Percentiles rank a stretch among this genome's conserved stretches.
phyloP scores from a whole-genome alignment of 2,888 invertebrate genomes.

The Orthonevra nobilis region DNA sequence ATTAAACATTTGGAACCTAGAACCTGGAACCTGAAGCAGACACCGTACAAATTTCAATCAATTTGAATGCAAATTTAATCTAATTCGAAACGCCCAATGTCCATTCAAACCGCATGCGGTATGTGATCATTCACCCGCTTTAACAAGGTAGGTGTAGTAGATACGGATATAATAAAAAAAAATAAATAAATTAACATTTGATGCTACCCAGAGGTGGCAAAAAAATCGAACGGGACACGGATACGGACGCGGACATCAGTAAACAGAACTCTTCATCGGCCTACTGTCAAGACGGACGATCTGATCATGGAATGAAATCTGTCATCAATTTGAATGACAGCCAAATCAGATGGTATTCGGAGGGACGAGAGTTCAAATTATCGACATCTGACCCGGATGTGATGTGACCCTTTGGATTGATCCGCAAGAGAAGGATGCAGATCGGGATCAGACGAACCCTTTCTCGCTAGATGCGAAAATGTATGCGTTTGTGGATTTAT shows the following conservation, averaged over 20 bases:
- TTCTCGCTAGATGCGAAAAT: too few species aligned
- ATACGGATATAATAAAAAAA: slow-evolving; percentile 54
- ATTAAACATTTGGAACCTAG: slow-evolving; percentile 70
- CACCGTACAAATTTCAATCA: slow-evolving; percentile 70
- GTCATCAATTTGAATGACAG: slow-evolving; percentile 44
- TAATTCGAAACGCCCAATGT: slow-evolving; percentile 70
- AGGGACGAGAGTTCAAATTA: slow-evolving; percentile 20
- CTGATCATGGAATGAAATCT: slow-evolving; percentile 48
- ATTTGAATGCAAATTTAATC: slow-evolving; percentile 71
- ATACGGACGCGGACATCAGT: too few species aligned
- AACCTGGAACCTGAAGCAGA: slow-evolving; percentile 65
- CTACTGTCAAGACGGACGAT: too few species aligned
- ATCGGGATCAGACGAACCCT: too few species aligned
- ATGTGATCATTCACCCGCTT: slow-evolving; percentile 70
- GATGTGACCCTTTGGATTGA: slow-evolving; percentile 55
- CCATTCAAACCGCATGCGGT: slow-evolving; percentile 69
- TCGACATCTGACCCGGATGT: slow-evolving; percentile 64
- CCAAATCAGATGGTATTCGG: background rate
- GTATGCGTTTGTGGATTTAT: slow-evolving; percentile 48
- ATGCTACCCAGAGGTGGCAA: slow-evolving; percentile 58
- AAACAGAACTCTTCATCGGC: slow-evolving; percentile 10
- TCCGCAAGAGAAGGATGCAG: slow-evolving; percentile 25
- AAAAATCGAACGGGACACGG: slow-evolving; percentile 53
- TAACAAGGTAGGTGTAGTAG: slow-evolving; percentile 67
- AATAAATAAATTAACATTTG: slow-evolving; percentile 65